These are phyloP conservation scores for Epinotia nisella DNA, from an alignment of 2,888 invertebrate species.

Conservation along the genomic window DNA sequence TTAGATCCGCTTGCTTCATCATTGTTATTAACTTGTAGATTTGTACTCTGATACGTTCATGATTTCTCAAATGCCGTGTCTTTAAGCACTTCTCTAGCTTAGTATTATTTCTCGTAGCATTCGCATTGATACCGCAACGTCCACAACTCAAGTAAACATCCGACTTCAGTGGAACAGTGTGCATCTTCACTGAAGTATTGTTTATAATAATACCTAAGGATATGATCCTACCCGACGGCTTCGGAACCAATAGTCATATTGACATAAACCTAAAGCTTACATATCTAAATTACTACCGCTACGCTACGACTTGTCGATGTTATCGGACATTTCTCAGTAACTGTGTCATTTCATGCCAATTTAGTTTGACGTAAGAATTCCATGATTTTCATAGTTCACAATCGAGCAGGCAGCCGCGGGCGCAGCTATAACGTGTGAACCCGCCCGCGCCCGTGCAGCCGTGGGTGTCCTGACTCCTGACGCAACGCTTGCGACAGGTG, in stretches of 20 bases:
- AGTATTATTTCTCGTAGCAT: background rate
- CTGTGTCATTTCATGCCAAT: conserved; percentile 35
- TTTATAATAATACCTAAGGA: background rate
- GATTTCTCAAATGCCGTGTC: conserved; percentile 19
- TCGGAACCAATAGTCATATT: background rate
- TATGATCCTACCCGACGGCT: background rate
- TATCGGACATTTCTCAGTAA: conserved; percentile 24
- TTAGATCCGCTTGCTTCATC: conserved; percentile 42
- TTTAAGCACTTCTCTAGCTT: conserved; percentile 3
- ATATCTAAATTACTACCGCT: conserved; percentile 4
- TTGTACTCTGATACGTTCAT: conserved; percentile 26
- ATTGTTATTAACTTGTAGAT: conserved; percentile 41
- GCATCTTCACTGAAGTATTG: background rate
- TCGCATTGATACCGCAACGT: background rate
- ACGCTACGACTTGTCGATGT: background rate
- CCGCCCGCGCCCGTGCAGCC: conserved; percentile 36
- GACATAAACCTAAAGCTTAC: background rate
- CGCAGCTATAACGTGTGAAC: conserved; percentile 44
- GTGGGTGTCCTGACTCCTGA: conserved; percentile 46
- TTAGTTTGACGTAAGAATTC: conserved; percentile 37
- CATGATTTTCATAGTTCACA: conserved; percentile 40
- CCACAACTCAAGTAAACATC: background rate
- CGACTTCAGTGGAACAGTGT: background rate
- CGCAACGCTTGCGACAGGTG: conserved; percentile 44
- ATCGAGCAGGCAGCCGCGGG: conserved; percentile 30